Conservation (phyloP, 1,140 invertebrate species). For the Drosophila miranda region DNA sequence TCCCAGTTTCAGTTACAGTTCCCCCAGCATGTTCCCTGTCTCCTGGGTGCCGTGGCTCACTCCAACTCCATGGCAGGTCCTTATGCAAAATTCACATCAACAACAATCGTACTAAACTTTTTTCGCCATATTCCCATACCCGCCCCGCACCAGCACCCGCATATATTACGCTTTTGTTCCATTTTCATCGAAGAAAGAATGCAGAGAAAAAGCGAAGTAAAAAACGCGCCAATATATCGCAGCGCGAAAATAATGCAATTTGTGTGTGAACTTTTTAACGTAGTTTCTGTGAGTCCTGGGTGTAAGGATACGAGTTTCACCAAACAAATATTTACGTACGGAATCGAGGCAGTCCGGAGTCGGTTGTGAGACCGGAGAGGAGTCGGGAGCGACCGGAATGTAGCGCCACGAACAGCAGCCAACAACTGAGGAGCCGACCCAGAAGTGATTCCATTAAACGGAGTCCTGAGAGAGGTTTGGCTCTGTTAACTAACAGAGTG, state of each 20-base stretch:
- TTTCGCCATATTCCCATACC: conserved; percentile 19
- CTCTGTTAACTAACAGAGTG: not conserved
- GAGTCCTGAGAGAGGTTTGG: conserved; percentile 3
- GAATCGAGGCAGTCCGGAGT: conserved; percentile 12
- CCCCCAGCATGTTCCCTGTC: conserved; percentile 1
- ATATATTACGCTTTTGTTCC: conserved; percentile 56
- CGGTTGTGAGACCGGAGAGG: not conserved
- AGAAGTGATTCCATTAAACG: conserved; percentile 33
- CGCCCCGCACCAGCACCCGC: too few species aligned
- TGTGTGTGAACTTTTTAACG: conserved; percentile 80
- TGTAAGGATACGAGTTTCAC: conserved; percentile 49
- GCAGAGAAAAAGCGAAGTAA: conserved; percentile 18
- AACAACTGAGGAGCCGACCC: conserved; percentile 49
- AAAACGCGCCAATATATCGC: conserved; percentile 76
- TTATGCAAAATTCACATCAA: conserved; percentile 68
- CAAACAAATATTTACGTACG: conserved; percentile 74
- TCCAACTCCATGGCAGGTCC: conserved; percentile 19
- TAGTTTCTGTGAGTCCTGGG: conserved; percentile 47
- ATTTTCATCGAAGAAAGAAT: conserved; percentile 27
- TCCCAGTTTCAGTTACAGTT: too few species aligned
- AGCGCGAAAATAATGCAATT: conserved; percentile 74
- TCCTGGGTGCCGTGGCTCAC: conserved; percentile 50
- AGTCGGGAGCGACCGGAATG: conserved; percentile 5
- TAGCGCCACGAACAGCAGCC: conserved; percentile 26
- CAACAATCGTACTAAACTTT: conserved; percentile 60